Percentiles rank a stretch among this genome's conserved stretches.
Conservation (phyloP, 1,140 invertebrate genomes). For the Diorhabda elongata region DNA sequence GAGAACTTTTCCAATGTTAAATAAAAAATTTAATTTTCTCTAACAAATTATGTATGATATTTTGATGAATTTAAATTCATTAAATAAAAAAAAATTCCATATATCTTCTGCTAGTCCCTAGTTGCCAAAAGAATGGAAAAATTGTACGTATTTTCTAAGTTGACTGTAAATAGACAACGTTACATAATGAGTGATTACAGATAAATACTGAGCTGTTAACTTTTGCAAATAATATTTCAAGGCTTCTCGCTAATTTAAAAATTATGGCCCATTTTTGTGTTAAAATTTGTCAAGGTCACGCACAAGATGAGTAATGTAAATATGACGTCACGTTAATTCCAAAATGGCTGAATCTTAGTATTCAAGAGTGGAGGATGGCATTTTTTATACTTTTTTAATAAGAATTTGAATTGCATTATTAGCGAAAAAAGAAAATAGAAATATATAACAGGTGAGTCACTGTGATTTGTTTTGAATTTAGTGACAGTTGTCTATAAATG, state of each 20-base stretch:
- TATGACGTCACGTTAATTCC: slow-evolving; percentile 17
- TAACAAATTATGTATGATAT: no score
- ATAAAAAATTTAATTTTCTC: no score
- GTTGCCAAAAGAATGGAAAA: no score
- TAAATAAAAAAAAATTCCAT: no score
- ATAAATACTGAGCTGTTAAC: no score
- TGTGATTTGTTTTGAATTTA: slow-evolving; percentile 6
- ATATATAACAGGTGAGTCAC: slow-evolving; percentile 8
- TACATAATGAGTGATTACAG: no score
- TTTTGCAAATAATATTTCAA: background rate
- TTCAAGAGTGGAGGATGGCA: background rate
- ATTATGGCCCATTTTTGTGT: slow-evolving; percentile 2
- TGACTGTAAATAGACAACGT: no score
- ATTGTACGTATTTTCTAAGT: no score
- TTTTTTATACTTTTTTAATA: slow-evolving; percentile 19
- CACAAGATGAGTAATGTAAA: slow-evolving; percentile 9
- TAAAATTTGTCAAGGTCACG: background rate
- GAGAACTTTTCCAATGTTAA: no score
- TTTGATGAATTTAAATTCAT: no score
- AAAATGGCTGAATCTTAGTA: slow-evolving; percentile 16
- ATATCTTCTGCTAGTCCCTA: no score
- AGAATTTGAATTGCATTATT: background rate
- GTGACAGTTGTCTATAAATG: background rate
- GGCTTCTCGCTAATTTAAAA: background rate
- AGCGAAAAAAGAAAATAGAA: slow-evolving; percentile 3